These are phyloP conservation scores for Callimorpha dominula DNA, from an alignment of 2,888 invertebrate species.

Conservation along the genomic window DNA sequence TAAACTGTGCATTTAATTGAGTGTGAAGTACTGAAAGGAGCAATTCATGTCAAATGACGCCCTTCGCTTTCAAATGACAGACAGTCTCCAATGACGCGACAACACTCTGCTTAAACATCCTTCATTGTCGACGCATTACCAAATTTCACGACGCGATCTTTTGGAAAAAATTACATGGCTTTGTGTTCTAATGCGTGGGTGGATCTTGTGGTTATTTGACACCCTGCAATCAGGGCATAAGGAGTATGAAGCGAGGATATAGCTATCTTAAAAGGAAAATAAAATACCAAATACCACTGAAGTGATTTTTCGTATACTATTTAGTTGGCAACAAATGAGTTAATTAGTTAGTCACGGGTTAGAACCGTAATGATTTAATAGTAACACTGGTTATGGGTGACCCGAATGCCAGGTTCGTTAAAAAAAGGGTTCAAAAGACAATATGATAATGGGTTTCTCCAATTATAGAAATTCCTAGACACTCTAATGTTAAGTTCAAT, in stretches of 20 bases:
- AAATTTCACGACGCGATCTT: conserved; percentile 36
- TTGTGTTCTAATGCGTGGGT: conserved; percentile 7
- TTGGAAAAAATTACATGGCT: conserved; percentile 17
- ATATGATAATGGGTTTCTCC: too few species aligned
- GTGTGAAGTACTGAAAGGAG: conserved; percentile 69
- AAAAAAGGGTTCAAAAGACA: too few species aligned
- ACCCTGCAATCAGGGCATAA: neutral
- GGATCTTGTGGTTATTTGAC: conserved; percentile 15
- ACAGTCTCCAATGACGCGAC: conserved; percentile 24
- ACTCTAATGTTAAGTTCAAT: too few species aligned
- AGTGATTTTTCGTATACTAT: too few species aligned
- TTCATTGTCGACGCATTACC: conserved; percentile 45
- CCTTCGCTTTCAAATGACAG: conserved; percentile 52
- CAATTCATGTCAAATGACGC: conserved; percentile 62
- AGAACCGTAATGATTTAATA: too few species aligned
- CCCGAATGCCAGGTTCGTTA: too few species aligned
- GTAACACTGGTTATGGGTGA: too few species aligned
- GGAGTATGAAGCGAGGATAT: neutral
- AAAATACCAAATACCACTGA: too few species aligned
- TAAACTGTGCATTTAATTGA: conserved; percentile 75
- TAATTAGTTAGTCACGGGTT: too few species aligned
- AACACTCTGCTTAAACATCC: conserved; percentile 24
- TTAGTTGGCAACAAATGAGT: too few species aligned
- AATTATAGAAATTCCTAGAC: too few species aligned
- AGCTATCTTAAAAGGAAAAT: too few species aligned